Evolutionary conservation across 2,797 vertebrate genomes (phyloP).

Genomic region (Platyrinchus mystaceus): DNA sequence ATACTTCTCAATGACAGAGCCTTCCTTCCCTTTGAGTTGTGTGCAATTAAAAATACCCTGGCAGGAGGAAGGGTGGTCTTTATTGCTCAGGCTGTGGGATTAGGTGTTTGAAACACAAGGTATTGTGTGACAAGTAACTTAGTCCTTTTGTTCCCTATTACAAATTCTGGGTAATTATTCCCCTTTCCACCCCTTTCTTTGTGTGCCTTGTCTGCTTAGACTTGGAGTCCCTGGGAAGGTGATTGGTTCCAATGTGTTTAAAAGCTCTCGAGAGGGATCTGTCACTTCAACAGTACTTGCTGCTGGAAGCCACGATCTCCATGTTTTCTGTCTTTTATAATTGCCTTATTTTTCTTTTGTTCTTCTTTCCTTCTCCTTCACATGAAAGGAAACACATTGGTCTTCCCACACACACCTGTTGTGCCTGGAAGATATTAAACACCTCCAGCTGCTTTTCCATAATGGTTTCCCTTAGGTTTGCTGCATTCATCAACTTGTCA

Average conservation of each 20-base stretch:
- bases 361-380: neutral
- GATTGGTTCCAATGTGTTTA: neutral
- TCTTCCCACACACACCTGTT: neutral
- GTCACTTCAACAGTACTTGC: neutral
- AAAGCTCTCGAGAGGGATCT: neutral
- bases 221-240: neutral
- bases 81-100: neutral
- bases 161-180: neutral
- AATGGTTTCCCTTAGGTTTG: neutral
- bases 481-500: neutral
- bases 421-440: neutral
- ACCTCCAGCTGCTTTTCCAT: neutral
- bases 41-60: neutral
- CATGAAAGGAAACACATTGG: neutral
- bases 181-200: neutral
- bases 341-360: neutral
- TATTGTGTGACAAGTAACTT: neutral
- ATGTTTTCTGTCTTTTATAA: neutral
- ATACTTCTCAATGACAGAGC: neutral
- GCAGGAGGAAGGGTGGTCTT: conserved; percentile 3
- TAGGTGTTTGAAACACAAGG: neutral
- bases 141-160: neutral
- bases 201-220: neutral
- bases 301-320: neutral
- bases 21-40: neutral